Base-by-base conservation (phyloP, 2,113 vertebrate species). In the Acrocephalus kingi region DNA sequence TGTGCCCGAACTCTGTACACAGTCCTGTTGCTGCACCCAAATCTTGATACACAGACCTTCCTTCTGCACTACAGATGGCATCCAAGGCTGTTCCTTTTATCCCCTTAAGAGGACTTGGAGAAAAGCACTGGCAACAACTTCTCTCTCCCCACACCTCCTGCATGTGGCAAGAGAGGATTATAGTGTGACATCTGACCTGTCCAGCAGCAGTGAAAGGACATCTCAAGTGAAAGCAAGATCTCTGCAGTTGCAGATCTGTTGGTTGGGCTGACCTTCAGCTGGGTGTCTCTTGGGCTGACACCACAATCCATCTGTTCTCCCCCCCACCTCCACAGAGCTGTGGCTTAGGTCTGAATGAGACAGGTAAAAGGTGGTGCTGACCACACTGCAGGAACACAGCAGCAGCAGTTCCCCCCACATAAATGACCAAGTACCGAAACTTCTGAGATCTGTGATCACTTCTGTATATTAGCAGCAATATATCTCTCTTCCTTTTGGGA, bases 31-130 rank as follows among this genome's bases (percentile, higher is more conserved):
- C 91, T 94, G 82, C 87, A 88, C 85, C 55, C 90, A 87, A 76
- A 88, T 59, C 87, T 87, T 28, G 67, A 77, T 76, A 92, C 46
- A 66, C 5, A 63, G 76, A 89, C 76, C 84, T 75, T 59, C 86
- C 68, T 87, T 59, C 25, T 1, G 1, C 1, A 0, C 20, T 87
- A 64, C 39, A 67, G 59, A 88, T 45, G 88, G 79, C 83, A 97
- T 68, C 59, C 56, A 39, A 71, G 48, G 61, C 59, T 0, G 0
- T 31, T 86, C 54, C 84, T 92, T 88, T 90, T 14, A 87, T 64
- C 89, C 78, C 83, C 61, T 87, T 95, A 75, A 84, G 93, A 84
- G 69, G 76, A 59, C 45, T 63, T n/a, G 73, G 48, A 94, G 89
- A 87, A 90, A 93, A 90, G 56, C 2, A 5, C 24, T 86, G 76